Evolutionary conservation across 1,140 invertebrate species (phyloP), one percentile per base, ranked within the genome.

Genomic region (Drosophila biarmipes): DNA sequence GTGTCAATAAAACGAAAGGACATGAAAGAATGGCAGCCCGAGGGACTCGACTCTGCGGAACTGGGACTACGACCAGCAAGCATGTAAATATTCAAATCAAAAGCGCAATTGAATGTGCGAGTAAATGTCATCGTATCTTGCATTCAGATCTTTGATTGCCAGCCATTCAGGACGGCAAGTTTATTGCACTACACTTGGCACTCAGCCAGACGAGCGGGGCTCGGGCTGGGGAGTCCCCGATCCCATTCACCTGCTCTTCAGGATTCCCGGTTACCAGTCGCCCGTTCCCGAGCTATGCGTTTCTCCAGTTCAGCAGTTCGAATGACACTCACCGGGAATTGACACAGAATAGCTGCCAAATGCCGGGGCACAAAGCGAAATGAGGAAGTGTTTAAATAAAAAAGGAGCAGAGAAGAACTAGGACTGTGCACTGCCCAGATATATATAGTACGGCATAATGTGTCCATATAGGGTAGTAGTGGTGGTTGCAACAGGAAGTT

Each of bases 141-240:
- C 86, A 90, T 90, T 90, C 80, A 85, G 79, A 90, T 90, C 86
- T 90, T 90, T 90, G 86, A 90, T 90, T 90, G 86, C 86, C 80
- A 90, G 72, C 78, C 82, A 90, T 90, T 90, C 86, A 87, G 69
- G 53, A 86, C 61, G 76, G 72, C 66, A 77, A 73, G 84, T 87
- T 87, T 87, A 87, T 87, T 87, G 84, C 84, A 87, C 84, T 89
- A 89, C 82, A 89, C 84, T 89, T 87, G 79, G 84, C 84, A 87
- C 67, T 76, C 78, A 75, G 82, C 82, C 84, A 87, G 52, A 46
- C 43, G 42, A 46, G 15, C 27, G 51, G 6, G 27, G n/a, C 7
- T 12, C 19, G 34, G 35, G 52, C 3, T 24, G 24, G 24, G 51
- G 29, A 40, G 40, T 31, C 17, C 48, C 17, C 24, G 45, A 35